Base-by-base conservation (phyloP, 1,140 invertebrate genomes). In the Steinernema feltiae region DNA sequence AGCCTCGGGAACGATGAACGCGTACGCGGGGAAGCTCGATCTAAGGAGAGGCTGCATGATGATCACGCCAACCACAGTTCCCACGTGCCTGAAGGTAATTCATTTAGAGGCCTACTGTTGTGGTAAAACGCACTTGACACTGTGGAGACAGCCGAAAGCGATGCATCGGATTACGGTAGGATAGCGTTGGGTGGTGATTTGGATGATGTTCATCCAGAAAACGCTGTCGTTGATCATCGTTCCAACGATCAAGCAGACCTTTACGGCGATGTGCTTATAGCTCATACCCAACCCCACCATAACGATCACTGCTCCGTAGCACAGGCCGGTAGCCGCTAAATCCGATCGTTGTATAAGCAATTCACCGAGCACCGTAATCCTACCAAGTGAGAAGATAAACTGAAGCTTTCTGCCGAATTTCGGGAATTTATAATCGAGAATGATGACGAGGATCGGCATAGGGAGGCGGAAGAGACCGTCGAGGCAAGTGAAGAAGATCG, bases 131-230 rank as follows among this genome's bases (percentile, higher is more conserved):
- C 17, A 82, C 82, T 83, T 84, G 24, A 74, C 75, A 21, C 73
- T 78, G 32, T 84, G 83, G 12, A 84, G 48, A 75, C 75, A 82
- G 32, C 82, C 82, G 71, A 84, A 84, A 41, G 82, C 82, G 41
- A 83, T 79, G 31, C 82, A 84, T 71, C 82, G 78, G 72, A 84
- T 83, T 15, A 84, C 82, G 1, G 82, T 84, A 1, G 82, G 82
- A 69, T 84, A 83, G 32, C 82, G 63, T 41, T 84, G 78, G 30
- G 79, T 79, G 0, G 78, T 81, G 21, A 79, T 81, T 29, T 81
- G 79, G 21, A 84, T 75, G 30, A 84, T 84, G 74, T 84, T 84
- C 78, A 84, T 84, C 82, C 83, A 84, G 76, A 84, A 84, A 12
- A 77, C 75, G 48, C 81, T 78, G 70, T 82, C 82, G 53, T 84